Evolutionary conservation across 2,797 vertebrate genomes (phyloP), one percentile per base, ranked within the genome.

Genomic region (Centropyge bicolor): DNA sequence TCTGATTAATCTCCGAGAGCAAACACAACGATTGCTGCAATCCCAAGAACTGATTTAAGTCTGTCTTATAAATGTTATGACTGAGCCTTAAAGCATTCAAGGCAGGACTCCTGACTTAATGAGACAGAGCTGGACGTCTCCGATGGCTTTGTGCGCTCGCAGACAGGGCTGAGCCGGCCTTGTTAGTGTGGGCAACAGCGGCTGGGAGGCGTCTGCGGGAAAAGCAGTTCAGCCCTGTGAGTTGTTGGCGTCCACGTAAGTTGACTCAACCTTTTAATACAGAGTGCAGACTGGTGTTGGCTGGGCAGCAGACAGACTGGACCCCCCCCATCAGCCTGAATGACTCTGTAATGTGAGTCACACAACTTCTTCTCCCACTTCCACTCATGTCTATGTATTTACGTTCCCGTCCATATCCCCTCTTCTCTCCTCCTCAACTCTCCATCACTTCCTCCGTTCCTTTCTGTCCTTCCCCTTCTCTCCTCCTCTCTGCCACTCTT

Each of bases 261-360:
- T 61, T 79, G 82, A 84, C 70, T 84, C 83, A 87, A 67, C 68
- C 77, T 82, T 83, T 72, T 71, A 57, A 74, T 68, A 20, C 63
- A 60, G 31, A 66, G 57, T 49, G 63, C 70, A 70, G 80, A 63
- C 63, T 72, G 57, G 63, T 70, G 57, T 46, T 46, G 68, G 70
- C 67, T 11, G 59, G 24, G 20, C 31, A 22, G 56, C 74, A 31
- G 11, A 76, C 74, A 62, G 71, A 78, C 76, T 46, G 76, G 59
- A 70, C 41, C 56, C 76, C 41, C 69, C 41, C 69, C 35, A 41
- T 68, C 70, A 68, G 78, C 45, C 27, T 45, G 51, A 64, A 70
- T 82, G 78, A 84, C 80, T 79, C 71, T 22, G 22, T 8, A 48
- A 48, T 51, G 67, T 77, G 72, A 89, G 67, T 84, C 84, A 87